phyloP scores from a whole-genome alignment of 2,888 invertebrate genomes.

The Netelia fuscicornis region DNA sequence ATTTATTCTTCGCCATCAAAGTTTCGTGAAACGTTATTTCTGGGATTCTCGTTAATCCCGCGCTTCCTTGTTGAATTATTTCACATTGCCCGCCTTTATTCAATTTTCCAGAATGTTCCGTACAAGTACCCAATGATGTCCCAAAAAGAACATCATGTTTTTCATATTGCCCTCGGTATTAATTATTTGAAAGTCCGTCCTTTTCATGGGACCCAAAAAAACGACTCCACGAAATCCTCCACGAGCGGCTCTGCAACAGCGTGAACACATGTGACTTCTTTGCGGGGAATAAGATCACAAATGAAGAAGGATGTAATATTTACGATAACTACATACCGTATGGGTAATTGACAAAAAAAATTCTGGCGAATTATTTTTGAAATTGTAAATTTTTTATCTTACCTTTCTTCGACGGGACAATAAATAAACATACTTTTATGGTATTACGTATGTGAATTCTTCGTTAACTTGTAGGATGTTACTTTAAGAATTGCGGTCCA shows the following conservation, averaged over 20 bases:
- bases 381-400: slow-evolving; percentile 75
- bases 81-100: not conserved
- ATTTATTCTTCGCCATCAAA: not conserved
- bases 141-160: not conserved
- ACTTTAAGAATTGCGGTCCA: not conserved
- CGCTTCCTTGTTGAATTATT: not conserved
- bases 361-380: slow-evolving; percentile 72
- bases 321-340: slow-evolving; percentile 34
- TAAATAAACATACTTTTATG: slow-evolving; percentile 77
- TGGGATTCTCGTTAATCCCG: not conserved
- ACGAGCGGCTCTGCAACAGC: slow-evolving; percentile 37
- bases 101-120: not conserved
- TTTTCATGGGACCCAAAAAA: slow-evolving; percentile 47
- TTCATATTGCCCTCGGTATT: slow-evolving; percentile 14
- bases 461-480: not conserved
- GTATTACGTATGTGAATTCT: slow-evolving; percentile 52
- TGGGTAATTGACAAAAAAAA: slow-evolving; percentile 49
- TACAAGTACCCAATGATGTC: not conserved
- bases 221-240: slow-evolving; percentile 28
- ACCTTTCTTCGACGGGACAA: slow-evolving; percentile 80
- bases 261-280: slow-evolving; percentile 15
- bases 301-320: slow-evolving; percentile 38
- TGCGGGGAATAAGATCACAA: slow-evolving; percentile 33
- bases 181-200: slow-evolving; percentile 30
- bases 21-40: not conserved